Percentiles rank a stretch among this genome's conserved stretches.
Evolutionary conservation across 2,113 vertebrate species (phyloP).

Genomic region (Cyanoliseus patagonus): DNA sequence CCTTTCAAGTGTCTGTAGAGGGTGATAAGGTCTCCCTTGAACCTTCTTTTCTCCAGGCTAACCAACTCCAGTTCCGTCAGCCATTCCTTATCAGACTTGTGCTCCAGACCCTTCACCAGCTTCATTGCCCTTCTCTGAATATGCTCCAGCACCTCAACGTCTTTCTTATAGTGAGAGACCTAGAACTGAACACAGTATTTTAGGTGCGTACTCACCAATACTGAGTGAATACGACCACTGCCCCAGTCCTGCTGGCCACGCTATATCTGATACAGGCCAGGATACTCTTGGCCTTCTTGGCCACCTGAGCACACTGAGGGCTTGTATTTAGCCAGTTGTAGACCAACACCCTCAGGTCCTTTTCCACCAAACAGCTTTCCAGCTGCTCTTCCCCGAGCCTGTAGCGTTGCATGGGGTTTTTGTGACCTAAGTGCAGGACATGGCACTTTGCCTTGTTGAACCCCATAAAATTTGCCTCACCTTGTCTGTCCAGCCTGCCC

Average conservation of each 20-base stretch:
- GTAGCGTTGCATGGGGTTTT: not conserved
- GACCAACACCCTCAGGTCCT: not conserved
- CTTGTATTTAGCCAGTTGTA: not conserved
- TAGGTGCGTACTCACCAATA: not conserved
- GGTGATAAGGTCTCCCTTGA: not conserved
- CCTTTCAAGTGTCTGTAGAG: not conserved
- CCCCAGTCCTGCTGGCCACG: not conserved
- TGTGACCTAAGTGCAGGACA: not conserved
- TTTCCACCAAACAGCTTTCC: not conserved
- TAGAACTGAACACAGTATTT: not conserved
- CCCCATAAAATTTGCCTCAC: not conserved
- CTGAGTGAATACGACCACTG: not conserved
- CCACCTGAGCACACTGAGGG: not conserved
- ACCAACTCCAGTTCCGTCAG: not conserved
- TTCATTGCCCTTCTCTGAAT: not conserved
- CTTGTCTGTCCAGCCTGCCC: accelerated
- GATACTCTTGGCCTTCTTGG: not conserved
- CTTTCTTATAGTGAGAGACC: not conserved
- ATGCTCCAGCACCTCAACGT: not conserved
- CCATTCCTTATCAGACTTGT: not conserved
- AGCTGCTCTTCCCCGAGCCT: not conserved
- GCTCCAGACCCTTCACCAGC: not conserved
- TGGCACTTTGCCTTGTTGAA: not conserved
- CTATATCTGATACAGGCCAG: not conserved
- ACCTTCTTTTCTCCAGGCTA: not conserved